phyloP scores from a whole-genome alignment of 2,888 invertebrate species.

The Nomada lathburiana region DNA sequence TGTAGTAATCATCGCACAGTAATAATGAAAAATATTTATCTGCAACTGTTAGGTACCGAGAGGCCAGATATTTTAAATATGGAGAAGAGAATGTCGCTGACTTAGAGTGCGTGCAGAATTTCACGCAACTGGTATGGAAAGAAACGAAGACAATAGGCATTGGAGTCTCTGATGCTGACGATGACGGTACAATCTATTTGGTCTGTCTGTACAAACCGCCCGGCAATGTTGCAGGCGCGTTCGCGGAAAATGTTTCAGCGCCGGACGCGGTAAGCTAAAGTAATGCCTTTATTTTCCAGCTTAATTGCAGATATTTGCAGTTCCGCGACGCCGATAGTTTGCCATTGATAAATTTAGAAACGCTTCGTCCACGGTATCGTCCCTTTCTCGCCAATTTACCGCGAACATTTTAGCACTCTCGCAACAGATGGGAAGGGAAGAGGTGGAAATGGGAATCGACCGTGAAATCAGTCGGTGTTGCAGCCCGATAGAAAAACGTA shows the following conservation, averaged over 20 bases:
- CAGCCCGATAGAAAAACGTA: not conserved
- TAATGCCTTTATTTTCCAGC: not conserved
- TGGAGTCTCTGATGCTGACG: slow-evolving; percentile 83
- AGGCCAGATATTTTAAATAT: slow-evolving; percentile 75
- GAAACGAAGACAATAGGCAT: slow-evolving; percentile 85
- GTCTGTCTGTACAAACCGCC: slow-evolving; percentile 86
- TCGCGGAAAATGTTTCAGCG: slow-evolving; percentile 68
- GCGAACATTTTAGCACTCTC: too few species aligned
- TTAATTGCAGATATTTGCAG: not conserved
- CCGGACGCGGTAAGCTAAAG: slow-evolving; percentile 25
- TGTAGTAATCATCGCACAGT: too few species aligned
- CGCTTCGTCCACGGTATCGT: not conserved
- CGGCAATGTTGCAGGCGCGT: slow-evolving; percentile 84
- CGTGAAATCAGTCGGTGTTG: slow-evolving; percentile 20
- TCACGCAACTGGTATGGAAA: slow-evolving; percentile 87
- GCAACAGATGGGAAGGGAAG: not conserved
- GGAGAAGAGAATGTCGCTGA: slow-evolving; percentile 64
- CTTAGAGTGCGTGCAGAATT: slow-evolving; percentile 83
- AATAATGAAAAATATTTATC: too few species aligned
- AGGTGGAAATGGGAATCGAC: slow-evolving; percentile 11
- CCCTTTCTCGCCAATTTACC: not conserved
- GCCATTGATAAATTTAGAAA: not conserved
- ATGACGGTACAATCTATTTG: slow-evolving; percentile 83
- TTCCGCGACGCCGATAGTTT: too few species aligned
- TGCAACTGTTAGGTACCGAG: slow-evolving; percentile 72